Percentiles rank a stretch among this genome's conserved stretches.
Evolutionary conservation across 2,888 invertebrate species (phyloP).

Genomic region (Cryptus armator): DNA sequence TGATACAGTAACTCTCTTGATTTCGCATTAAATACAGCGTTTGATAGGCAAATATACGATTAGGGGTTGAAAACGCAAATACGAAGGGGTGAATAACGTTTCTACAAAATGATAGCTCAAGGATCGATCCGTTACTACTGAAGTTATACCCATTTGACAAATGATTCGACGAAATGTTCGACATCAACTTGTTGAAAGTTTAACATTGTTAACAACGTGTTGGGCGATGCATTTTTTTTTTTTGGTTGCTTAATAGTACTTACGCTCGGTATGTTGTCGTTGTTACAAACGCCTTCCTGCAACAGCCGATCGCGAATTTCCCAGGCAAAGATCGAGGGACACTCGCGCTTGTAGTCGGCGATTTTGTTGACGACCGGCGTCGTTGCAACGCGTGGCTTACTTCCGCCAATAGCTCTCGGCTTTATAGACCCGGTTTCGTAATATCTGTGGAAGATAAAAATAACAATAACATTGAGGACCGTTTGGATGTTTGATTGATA

Average conservation of each 20-base stretch:
- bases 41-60: conserved; percentile 7
- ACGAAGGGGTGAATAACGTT: too few species aligned
- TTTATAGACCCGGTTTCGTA: conserved; percentile 99
- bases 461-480: not conserved
- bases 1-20: conserved; percentile 24
- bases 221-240: not conserved
- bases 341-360: conserved; percentile 98
- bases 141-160: too few species aligned
- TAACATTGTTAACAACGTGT: too few species aligned
- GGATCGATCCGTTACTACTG: too few species aligned
- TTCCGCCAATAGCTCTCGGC: conserved; percentile 98
- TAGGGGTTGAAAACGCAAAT: too few species aligned
- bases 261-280: conserved; percentile 99
- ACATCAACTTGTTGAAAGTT: not conserved
- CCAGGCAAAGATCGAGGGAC: conserved; percentile 99
- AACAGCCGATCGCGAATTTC: conserved; percentile 98
- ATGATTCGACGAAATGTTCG: too few species aligned
- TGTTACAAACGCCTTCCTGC: conserved; percentile 97
- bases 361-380: conserved; percentile 97
- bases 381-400: conserved; percentile 97
- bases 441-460: conserved; percentile 88
- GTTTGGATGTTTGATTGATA: not conserved
- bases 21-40: conserved; percentile 32
- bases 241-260: conserved; percentile 87
- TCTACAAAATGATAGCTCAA: too few species aligned